phyloP scores from a whole-genome alignment of 2,888 invertebrate species.

The Aphodius granarius region DNA sequence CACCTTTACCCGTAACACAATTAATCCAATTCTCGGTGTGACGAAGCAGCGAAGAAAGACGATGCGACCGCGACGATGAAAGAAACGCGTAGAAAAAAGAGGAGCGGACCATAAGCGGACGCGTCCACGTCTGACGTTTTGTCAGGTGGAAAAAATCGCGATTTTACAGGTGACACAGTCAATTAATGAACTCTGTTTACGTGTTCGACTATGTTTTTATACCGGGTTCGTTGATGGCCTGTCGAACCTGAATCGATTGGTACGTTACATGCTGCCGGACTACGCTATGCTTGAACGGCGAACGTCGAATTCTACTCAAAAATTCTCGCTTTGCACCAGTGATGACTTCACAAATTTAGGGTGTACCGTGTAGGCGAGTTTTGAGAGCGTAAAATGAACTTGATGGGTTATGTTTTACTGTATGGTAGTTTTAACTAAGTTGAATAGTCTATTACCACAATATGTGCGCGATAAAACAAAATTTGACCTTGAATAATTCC shows the following conservation, averaged over 20 bases:
- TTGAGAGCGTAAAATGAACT: conserved; percentile 13
- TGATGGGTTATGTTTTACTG: too few species aligned
- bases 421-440: too few species aligned
- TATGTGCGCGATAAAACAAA: too few species aligned
- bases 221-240: background rate
- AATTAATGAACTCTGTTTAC: conserved; percentile 18
- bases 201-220: conserved; percentile 11
- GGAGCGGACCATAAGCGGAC: too few species aligned
- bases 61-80: background rate
- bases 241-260: conserved; percentile 2
- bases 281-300: background rate
- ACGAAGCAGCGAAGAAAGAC: background rate
- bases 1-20: background rate
- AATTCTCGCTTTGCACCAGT: background rate
- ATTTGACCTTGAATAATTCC: too few species aligned
- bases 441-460: too few species aligned
- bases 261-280: background rate
- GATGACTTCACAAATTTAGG: background rate
- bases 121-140: conserved; percentile 13
- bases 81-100: background rate
- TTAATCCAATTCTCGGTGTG: background rate
- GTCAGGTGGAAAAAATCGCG: conserved; percentile 25
- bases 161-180: conserved; percentile 22
- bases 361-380: background rate
- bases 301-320: background rate